Evolutionary conservation across 2,113 vertebrate species (phyloP), one percentile per base, ranked within the genome.

Genomic region (Orientallactaga bullata): DNA sequence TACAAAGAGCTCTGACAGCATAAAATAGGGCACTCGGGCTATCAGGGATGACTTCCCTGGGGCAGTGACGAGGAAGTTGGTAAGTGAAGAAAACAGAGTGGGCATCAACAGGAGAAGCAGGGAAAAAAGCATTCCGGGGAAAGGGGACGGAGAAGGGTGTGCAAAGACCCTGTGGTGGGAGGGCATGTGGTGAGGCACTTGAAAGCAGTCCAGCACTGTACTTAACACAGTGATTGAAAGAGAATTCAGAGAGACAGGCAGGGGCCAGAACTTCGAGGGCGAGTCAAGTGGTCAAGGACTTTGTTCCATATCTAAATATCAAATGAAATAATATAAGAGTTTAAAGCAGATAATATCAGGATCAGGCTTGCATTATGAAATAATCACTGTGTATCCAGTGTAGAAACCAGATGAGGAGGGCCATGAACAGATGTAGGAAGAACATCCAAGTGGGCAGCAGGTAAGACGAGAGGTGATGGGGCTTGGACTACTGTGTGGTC

Each of bases 81-180:
- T 85, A 72, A 93, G 55, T 26, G 35, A 92, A 71, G 72, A 32
- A 55, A 55, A 55, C 32, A 83, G 71, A 84, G 26, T 24, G 42
- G 42, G 77, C 60, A 55, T 32, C 21, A 63, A 5, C 28, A 58
- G 66, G 65, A 47, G 68, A 90, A 81, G 32, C 30, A 83, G 28
- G n/a, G 39, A 89, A 76, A 35, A 58, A 80, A 91, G 26, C 47
- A 66, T 37, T 32, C 55, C 42, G 61, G 23, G n/a, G n/a, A n/a
- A n/a, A 37, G 72, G 7, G 23, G 9, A n/a, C n/a, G n/a, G 39
- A 69, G 32, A n/a, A 90, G 68, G 51, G 60, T 51, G 32, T 68
- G 35, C 88, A 94, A 83, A 93, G 74, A 63, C 17, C 61, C 71
- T 80, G 51, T n/a, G 86, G 39, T 65, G 21, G 55, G 17, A 79